Conservation (phyloP, 2,888 invertebrate genomes). For the Andrena trimmerana region DNA sequence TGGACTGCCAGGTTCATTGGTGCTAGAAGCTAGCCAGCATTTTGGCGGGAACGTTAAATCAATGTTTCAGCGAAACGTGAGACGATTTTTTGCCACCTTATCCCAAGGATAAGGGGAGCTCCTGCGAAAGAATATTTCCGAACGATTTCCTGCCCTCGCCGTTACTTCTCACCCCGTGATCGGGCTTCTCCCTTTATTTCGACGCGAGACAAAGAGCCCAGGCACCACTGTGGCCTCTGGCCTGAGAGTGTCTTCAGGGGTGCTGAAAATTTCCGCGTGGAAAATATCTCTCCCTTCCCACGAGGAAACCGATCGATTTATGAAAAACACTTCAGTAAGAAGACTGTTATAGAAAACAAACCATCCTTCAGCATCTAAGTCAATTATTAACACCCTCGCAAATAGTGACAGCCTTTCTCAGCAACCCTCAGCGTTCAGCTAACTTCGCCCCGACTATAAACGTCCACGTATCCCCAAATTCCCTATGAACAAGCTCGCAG, state of each 20-base stretch:
- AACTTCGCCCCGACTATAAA: no score
- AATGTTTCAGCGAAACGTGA: conserved; percentile 12
- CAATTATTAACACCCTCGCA: no score
- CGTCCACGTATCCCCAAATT: not conserved
- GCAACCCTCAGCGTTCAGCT: no score
- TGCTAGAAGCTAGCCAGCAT: not conserved
- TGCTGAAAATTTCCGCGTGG: no score
- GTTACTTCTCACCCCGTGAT: conserved; percentile 41
- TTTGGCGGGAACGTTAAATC: conserved; percentile 2
- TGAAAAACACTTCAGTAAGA: no score
- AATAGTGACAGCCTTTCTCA: no score
- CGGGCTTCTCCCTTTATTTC: conserved; percentile 39
- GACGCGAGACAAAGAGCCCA: conserved; percentile 43
- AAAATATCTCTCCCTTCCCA: no score
- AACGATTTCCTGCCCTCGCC: conserved; percentile 34
- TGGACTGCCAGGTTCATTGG: no score
- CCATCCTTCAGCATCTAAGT: no score
- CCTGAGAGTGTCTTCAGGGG: no score
- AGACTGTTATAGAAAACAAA: no score
- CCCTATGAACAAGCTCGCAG: not conserved
- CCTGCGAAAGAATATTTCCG: conserved; percentile 25
- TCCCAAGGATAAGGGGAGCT: not conserved
- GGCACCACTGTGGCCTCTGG: conserved; percentile 21
- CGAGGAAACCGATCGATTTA: no score
- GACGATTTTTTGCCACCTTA: conserved; percentile 23